Evolutionary conservation across 1,140 invertebrate genomes (phyloP).

Genomic region (Micrasema longulum): DNA sequence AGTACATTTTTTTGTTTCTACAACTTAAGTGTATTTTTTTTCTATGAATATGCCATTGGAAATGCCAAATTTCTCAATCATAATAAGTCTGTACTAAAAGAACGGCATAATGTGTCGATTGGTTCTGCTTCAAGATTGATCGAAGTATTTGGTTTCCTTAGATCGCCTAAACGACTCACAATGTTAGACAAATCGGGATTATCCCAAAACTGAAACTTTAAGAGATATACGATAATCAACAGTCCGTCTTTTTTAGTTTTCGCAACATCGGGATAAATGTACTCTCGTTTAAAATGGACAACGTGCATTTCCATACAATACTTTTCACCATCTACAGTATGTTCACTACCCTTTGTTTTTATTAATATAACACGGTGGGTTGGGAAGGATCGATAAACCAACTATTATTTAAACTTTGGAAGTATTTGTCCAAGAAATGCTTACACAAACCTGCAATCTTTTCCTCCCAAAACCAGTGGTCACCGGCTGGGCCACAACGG

Average conservation of each 20-base stretch:
- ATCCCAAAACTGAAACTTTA: conserved; percentile 55
- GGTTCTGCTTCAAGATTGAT: conserved; percentile 8
- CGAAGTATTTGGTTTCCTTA: conserved; percentile 12
- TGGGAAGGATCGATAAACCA: no score
- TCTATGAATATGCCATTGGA: no score
- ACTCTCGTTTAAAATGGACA: conserved; percentile 66
- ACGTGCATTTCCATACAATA: conserved; percentile 68
- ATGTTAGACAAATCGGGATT: conserved; percentile 24
- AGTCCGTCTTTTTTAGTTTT: conserved; percentile 63
- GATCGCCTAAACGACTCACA: conserved; percentile 7
- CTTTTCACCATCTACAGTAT: conserved; percentile 70
- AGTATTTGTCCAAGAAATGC: no score
- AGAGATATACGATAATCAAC: conserved; percentile 65
- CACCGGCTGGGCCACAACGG: no score
- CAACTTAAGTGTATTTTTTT: no score
- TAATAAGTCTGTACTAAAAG: conserved; percentile 37
- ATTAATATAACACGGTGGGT: no score
- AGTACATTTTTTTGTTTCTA: no score
- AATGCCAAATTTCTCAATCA: no score
- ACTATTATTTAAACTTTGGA: no score
- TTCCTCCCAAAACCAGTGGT: no score
- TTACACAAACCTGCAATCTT: no score
- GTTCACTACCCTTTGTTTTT: conserved; percentile 79
- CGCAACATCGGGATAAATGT: conserved; percentile 62
- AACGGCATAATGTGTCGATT: neutral